Evolutionary conservation across 2,888 invertebrate genomes (phyloP), one percentile per base, ranked within the genome.

Genomic region (Dryadula phaetusa): DNA sequence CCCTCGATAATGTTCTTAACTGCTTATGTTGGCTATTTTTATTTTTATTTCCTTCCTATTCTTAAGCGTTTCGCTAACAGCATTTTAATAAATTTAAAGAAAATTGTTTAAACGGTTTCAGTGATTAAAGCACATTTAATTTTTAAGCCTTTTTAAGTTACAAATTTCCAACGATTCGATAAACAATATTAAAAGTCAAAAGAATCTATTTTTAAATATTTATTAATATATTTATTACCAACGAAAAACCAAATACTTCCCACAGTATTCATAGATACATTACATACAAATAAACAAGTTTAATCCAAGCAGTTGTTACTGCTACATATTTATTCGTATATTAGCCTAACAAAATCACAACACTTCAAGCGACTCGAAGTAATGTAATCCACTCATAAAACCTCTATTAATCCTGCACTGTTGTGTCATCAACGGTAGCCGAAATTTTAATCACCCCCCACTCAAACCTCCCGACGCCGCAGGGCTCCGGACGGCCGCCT

Each of bases 391-490:
- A 86, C 87, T 86, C 89, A 87, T 90, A 90, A 90, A 88, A 86
- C 87, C 83, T 81, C 85, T 84, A 86, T 87, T 88, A 91, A 91
- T 87, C 90, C 90, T 77, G 78, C 86, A 83, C 84, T 87, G 86
- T 87, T 84, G 87, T 87, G 90, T 90, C 91, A 90, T 90, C 89
- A 89, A 87, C 88, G 86, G 87, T 86, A 91, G 90, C 88, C 86
- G 84, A 91, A 90, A 92, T 91, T 92, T 92, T 91, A 92, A 92
- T 91, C 90, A 90, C 91, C 86, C 77, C 71, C 77, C 74, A 66
- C 73, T 73, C 73, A 60, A 66, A 58, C 62, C 69, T 81, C 80
- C 80, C 75, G 74, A 77, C 82, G 84, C 86, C 89, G 81, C 78
- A 82, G 84, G 88, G 87, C 84, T 80, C 80, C 84, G 87, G 86